Percentiles rank a stretch among this genome's conserved stretches.
phyloP scores from a whole-genome alignment of 2,888 invertebrate genomes.

The Napeogenes sylphis region DNA sequence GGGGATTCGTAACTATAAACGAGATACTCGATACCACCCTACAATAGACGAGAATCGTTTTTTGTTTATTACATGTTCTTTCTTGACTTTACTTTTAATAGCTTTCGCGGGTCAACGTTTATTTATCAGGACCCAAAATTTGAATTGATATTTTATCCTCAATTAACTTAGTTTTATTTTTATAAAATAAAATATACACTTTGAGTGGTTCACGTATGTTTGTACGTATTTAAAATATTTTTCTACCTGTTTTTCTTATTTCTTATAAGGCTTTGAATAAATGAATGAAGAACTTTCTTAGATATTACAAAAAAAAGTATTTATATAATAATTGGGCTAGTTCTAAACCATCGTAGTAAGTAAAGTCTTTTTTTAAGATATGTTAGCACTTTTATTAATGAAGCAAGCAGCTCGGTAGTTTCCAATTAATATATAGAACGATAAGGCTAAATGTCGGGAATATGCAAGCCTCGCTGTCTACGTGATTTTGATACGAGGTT shows the following conservation, averaged over 20 bases:
- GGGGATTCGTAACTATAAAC: slow-evolving; percentile 64
- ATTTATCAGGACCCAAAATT: slow-evolving; percentile 9
- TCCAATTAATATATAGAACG: slow-evolving; percentile 72
- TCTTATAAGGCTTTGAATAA: no score
- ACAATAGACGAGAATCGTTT: slow-evolving; percentile 46
- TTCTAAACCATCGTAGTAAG: neutral
- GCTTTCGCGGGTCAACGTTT: slow-evolving; percentile 8
- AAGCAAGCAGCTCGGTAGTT: slow-evolving; percentile 39
- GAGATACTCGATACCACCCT: slow-evolving; percentile 55
- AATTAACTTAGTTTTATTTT: neutral
- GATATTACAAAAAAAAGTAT: no score
- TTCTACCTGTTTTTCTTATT: no score
- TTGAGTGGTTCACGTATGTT: no score
- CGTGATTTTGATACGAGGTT: slow-evolving; percentile 64
- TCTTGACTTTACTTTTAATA: slow-evolving; percentile 20
- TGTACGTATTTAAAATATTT: no score
- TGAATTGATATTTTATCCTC: neutral
- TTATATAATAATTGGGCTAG: neutral
- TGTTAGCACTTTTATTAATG: neutral
- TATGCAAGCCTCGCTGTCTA: slow-evolving; percentile 65
- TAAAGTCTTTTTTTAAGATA: neutral
- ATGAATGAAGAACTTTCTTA: no score
- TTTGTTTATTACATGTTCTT: slow-evolving; percentile 46
- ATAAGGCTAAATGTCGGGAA: slow-evolving; percentile 71
- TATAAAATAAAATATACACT: no score